phyloP scores from a whole-genome alignment of 2,113 vertebrate species.

The Takifugu bimaculatus region DNA sequence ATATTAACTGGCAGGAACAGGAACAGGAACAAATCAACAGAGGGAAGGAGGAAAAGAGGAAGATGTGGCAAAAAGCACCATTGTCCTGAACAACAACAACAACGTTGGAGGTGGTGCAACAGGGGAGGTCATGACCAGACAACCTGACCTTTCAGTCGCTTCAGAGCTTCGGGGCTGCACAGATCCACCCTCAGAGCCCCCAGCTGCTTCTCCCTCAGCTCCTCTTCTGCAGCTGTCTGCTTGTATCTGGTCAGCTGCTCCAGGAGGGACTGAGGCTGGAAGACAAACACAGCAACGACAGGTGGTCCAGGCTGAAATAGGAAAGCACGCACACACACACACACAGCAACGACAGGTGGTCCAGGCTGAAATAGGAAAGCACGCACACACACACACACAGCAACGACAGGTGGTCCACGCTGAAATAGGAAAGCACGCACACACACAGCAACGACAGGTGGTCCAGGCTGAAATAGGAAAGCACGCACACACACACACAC shows the following conservation, averaged over 20 bases:
- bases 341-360: neutral
- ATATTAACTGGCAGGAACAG: too few species aligned
- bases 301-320: neutral
- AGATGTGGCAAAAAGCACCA: neutral
- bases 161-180: slow-evolving; percentile 92
- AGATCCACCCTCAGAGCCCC: slow-evolving; percentile 87
- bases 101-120: too few species aligned
- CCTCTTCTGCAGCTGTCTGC: slow-evolving; percentile 83
- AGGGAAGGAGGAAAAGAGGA: neutral
- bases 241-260: slow-evolving; percentile 84
- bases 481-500: too few species aligned
- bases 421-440: too few species aligned
- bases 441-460: neutral
- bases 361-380: neutral
- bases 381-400: neutral
- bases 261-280: slow-evolving; percentile 85
- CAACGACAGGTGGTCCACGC: too few species aligned
- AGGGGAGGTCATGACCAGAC: neutral
- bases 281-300: neutral
- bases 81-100: neutral
- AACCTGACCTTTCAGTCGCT: slow-evolving; percentile 89
- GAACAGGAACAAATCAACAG: too few species aligned
- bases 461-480: neutral
- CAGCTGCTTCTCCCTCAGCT: slow-evolving; percentile 92
- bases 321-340: too few species aligned